phyloP scores from a whole-genome alignment of 2,113 vertebrate species.

The Prochilodus magdalenae region DNA sequence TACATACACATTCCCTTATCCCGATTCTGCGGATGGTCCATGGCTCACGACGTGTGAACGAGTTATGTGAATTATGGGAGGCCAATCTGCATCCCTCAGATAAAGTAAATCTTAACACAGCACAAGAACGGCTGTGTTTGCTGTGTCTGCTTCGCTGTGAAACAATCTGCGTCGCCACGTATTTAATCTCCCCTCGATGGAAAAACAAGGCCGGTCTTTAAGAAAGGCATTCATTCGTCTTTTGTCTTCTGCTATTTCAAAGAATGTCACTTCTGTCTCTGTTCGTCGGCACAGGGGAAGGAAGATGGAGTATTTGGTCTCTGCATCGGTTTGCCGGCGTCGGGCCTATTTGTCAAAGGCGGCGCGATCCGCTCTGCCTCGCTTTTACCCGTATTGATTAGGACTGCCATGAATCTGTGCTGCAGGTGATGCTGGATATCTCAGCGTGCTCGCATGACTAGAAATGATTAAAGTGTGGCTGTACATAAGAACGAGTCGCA shows the following conservation, averaged over 20 bases:
- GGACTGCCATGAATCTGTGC: constrained; percentile 61
- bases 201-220: background rate
- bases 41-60: constrained; percentile 8
- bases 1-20: constrained; percentile 17
- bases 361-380: constrained; percentile 50
- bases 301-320: constrained; percentile 66
- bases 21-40: background rate
- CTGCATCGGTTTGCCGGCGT: constrained; percentile 67
- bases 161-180: constrained; percentile 20
- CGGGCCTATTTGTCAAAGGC: constrained; percentile 69
- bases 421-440: constrained; percentile 63
- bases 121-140: background rate
- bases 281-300: constrained; percentile 52
- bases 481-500: background rate
- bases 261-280: constrained; percentile 66
- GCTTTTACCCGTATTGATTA: constrained; percentile 72
- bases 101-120: constrained; percentile 14
- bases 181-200: constrained; percentile 31
- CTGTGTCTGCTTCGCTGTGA: background rate
- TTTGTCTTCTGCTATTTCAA: constrained; percentile 64
- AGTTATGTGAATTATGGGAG: background rate
- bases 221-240: constrained; percentile 62
- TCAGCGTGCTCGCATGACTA: constrained; percentile 13
- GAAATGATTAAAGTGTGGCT: background rate
- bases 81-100: constrained; percentile 22